Percentiles rank a stretch among this genome's conserved stretches.
Conservation (phyloP, 2,797 vertebrate species). For the Xiphorhynchus erythropygius region DNA sequence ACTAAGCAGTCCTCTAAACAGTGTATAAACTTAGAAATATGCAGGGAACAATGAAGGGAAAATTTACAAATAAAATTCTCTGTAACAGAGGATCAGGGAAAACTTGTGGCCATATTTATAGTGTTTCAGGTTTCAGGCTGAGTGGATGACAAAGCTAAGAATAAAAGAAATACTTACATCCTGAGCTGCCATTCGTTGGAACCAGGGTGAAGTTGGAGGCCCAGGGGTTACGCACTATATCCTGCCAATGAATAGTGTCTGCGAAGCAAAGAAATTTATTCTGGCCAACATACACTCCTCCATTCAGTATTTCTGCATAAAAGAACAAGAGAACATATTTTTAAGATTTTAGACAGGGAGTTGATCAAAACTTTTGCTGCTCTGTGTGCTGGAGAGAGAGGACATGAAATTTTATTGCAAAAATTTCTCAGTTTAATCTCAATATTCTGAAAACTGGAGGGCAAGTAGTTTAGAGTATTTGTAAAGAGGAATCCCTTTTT, state of each 20-base stretch:
- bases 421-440: neutral
- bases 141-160: neutral
- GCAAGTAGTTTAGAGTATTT: neutral
- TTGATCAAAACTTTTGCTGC: neutral
- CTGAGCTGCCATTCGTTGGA: constrained; percentile 91
- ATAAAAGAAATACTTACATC: constrained; percentile 79
- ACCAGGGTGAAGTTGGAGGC: constrained; percentile 94
- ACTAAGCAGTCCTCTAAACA: neutral
- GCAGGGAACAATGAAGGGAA: neutral
- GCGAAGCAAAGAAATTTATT: constrained; percentile 97
- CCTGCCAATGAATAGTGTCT: constrained; percentile 96
- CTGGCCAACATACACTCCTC: constrained; percentile 95
- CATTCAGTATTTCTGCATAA: constrained; percentile 90
- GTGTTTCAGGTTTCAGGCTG: neutral
- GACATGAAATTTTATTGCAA: neutral
- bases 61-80: neutral
- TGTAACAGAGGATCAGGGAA: neutral
- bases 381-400: neutral
- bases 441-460: neutral
- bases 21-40: neutral
- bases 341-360: neutral
- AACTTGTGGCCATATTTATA: neutral
- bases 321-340: constrained; percentile 7
- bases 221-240: constrained; percentile 91
- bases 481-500: neutral